Evolutionary conservation across 2,113 vertebrate genomes (phyloP).

Genomic region (Abramis brama): DNA sequence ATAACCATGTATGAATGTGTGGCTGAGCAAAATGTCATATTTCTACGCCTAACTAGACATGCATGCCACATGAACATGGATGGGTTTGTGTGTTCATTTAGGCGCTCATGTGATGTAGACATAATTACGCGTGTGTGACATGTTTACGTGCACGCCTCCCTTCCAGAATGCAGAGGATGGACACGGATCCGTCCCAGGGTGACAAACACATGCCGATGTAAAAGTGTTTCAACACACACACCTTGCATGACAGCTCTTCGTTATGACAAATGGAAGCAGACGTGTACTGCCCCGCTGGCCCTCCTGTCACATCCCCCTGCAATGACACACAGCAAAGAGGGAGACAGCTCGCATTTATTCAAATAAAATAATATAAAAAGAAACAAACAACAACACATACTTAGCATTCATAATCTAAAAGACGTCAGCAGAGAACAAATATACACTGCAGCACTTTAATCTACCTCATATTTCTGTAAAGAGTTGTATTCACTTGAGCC

Average conservation of each 20-base stretch:
- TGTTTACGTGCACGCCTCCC: not conserved
- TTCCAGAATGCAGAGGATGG: conserved; percentile 6
- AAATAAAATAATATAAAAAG: conserved; percentile 25
- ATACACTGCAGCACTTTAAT: not conserved
- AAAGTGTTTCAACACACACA: conserved; percentile 22
- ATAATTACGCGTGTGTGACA: not conserved
- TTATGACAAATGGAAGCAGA: conserved; percentile 56
- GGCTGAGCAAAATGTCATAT: conserved; percentile 33
- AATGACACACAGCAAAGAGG: conserved; percentile 47
- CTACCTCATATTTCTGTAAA: not conserved
- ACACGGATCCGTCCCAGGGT: not conserved
- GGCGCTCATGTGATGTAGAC: not conserved
- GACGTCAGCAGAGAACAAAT: not conserved
- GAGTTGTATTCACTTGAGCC: not conserved
- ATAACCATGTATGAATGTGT: conserved; percentile 24
- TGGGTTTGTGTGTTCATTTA: conserved; percentile 2
- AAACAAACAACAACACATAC: conserved; percentile 8
- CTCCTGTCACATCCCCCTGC: conserved; percentile 33
- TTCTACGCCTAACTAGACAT: not conserved
- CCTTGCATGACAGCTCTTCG: conserved; percentile 33
- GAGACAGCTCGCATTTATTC: conserved; percentile 22
- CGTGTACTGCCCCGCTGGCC: conserved; percentile 40
- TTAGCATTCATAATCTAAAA: not conserved
- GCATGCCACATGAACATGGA: not conserved
- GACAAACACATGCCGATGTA: conserved; percentile 28